Evolutionary conservation across 2,888 invertebrate genomes (phyloP).

Genomic region (Trichogramma evanescens): DNA sequence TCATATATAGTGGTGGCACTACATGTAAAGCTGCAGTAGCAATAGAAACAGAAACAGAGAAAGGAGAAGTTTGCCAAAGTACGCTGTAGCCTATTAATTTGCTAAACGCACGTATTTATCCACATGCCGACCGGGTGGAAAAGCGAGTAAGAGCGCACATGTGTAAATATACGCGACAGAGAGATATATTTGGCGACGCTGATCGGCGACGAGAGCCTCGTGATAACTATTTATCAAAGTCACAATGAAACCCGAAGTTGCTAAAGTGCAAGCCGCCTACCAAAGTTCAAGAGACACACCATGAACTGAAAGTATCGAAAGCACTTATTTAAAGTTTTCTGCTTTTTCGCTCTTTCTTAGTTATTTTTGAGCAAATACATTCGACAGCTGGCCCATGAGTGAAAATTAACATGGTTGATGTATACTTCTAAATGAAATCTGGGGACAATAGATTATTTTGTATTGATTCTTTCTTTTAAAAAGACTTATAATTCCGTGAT

Average conservation of each 20-base stretch:
- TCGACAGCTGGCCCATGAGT: no score
- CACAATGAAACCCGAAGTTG: slow-evolving; percentile 7
- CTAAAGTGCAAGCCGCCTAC: not conserved
- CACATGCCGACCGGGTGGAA: slow-evolving; percentile 14
- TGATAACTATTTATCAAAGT: slow-evolving; percentile 18
- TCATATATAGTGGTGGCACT: not conserved
- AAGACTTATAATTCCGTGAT: no score
- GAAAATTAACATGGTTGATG: no score
- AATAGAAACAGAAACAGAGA: not conserved
- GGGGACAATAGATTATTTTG: no score
- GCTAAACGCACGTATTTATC: slow-evolving; percentile 37
- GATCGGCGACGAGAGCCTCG: slow-evolving; percentile 15
- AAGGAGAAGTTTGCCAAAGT: slow-evolving; percentile 34
- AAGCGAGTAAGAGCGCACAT: not conserved
- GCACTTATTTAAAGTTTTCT: no score
- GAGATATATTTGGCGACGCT: slow-evolving; percentile 24
- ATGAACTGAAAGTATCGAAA: no score
- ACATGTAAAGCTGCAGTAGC: slow-evolving; percentile 5
- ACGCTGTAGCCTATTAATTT: slow-evolving; percentile 40
- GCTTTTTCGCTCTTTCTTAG: no score
- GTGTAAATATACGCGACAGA: not conserved
- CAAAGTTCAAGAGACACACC: not conserved
- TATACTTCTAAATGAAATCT: no score
- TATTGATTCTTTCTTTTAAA: no score
- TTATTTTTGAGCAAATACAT: no score